Evolutionary conservation across 2,888 invertebrate genomes (phyloP), one percentile per base, ranked within the genome.

Genomic region (Xestia ashworthii): DNA sequence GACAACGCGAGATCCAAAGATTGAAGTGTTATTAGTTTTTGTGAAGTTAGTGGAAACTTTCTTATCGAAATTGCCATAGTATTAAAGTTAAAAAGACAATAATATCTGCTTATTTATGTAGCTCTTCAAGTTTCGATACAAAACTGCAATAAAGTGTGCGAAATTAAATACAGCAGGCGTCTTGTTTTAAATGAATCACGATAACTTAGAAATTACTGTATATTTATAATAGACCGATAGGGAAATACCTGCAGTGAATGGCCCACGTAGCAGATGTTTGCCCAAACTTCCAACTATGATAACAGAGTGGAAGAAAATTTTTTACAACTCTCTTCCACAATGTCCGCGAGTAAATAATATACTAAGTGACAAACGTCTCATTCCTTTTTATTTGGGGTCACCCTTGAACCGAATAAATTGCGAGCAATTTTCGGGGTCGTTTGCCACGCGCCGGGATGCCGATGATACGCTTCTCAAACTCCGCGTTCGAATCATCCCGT

Each of bases 381-480:
- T 92, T 94, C 90, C 91, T 93, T 93, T 94, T 94, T 94, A 94
- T 94, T 94, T 93, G 90, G 93, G 95, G 95, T 95, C 94, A 95
- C 94, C 94, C 95, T 94, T 93, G 95, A 95, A 95, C 93, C 92
- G 93, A 93, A 95, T 95, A 96, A 95, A 96, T 95, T 95, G 95
- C 92, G 87, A 89, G 93, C 94, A 94, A 95, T 95, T 95, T 96
- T 95, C 94, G 93, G 95, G 93, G 91, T 95, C 94, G 94, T 95
- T 95, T 94, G 92, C 94, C 88, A 94, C 95, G 94, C 94, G 91
- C 92, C 94, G 94, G 94, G 93, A 92, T 92, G 93, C 93, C 93
- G 92, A 94, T 94, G 94, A 94, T 94, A 94, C 92, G 92, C 90
- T 92, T 90, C 90, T 93, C 91, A 93, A 93, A 93, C 91, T 93